A percentile compares a stretch with the other conserved stretches of the same genome.
Evolutionary conservation across 2,888 invertebrate species (phyloP).

Genomic region (Strigamia maritima): DNA sequence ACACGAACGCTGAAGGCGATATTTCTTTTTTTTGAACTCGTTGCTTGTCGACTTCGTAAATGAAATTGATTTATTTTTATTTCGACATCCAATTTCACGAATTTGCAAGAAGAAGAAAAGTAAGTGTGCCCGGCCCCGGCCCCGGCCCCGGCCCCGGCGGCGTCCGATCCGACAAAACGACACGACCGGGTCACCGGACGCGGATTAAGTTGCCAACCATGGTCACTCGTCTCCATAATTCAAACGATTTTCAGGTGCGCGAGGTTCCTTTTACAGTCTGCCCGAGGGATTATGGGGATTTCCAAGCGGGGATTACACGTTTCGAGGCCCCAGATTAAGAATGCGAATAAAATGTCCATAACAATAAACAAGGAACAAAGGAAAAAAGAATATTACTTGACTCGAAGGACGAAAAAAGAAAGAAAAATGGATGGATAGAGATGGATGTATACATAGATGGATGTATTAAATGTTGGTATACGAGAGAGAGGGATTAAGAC

Average conservation of each 20-base stretch:
- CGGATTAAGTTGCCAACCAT: not conserved
- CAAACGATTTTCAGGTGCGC: conserved; percentile 6
- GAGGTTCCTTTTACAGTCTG: not conserved
- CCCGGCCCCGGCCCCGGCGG: too few relatives aligned
- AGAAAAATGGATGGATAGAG: not conserved
- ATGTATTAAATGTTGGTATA: too few relatives aligned
- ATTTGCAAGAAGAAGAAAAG: not conserved
- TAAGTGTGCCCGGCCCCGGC: not conserved
- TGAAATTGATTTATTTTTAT: conserved; percentile 10
- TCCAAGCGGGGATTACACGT: conserved; percentile 1
- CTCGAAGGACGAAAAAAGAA: not conserved
- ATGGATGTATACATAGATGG: too few relatives aligned
- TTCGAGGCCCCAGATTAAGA: not conserved
- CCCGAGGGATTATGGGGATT: conserved; percentile 1
- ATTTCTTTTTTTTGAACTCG: not conserved
- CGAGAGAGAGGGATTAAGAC: conserved; percentile 22
- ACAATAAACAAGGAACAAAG: not conserved
- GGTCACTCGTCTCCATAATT: conserved; percentile 31
- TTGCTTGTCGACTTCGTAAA: not conserved
- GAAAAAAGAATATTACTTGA: not conserved
- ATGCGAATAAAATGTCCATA: not conserved
- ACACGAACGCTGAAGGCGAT: not conserved
- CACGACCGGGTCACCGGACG: not conserved
- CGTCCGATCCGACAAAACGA: not conserved
- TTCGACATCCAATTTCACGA: not conserved